Evolutionary conservation across 1,140 invertebrate genomes (phyloP).

Genomic region (Heliconius eleuchia): DNA sequence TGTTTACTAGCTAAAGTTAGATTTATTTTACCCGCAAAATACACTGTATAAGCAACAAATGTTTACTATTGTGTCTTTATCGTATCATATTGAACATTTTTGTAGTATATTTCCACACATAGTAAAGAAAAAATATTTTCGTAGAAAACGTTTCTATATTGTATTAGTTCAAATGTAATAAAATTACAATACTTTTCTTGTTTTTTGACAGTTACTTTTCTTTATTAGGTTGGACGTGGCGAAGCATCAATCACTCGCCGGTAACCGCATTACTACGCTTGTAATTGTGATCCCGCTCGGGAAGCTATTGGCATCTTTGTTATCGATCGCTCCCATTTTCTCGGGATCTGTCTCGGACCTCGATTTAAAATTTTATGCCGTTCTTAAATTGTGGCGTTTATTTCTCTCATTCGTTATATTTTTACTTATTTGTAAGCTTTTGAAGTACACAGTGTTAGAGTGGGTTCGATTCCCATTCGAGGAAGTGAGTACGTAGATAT

Average conservation of each 20-base stretch:
- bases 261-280: conserved; percentile 67
- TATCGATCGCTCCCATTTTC: conserved; percentile 56
- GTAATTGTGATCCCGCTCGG: conserved; percentile 69
- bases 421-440: no score
- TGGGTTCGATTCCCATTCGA: no score
- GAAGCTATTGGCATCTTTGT: conserved; percentile 56
- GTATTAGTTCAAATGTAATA: not conserved
- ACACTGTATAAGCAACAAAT: not conserved
- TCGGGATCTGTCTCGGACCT: conserved; percentile 35
- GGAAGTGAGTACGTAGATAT: no score
- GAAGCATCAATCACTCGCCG: conserved; percentile 65
- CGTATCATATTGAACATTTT: not conserved
- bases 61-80: not conserved
- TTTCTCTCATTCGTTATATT: conserved; percentile 39
- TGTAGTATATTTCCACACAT: no score
- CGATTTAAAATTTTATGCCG: conserved; percentile 42
- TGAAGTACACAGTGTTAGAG: no score
- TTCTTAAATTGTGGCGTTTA: conserved; percentile 63
- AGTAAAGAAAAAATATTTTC: no score
- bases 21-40: not conserved
- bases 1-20: not conserved
- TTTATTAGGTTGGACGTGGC: conserved; percentile 20
- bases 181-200: not conserved
- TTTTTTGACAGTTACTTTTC: not conserved
- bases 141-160: no score